Conservation (phyloP, 2,797 vertebrate species). For the Crenuchus spilurus region DNA sequence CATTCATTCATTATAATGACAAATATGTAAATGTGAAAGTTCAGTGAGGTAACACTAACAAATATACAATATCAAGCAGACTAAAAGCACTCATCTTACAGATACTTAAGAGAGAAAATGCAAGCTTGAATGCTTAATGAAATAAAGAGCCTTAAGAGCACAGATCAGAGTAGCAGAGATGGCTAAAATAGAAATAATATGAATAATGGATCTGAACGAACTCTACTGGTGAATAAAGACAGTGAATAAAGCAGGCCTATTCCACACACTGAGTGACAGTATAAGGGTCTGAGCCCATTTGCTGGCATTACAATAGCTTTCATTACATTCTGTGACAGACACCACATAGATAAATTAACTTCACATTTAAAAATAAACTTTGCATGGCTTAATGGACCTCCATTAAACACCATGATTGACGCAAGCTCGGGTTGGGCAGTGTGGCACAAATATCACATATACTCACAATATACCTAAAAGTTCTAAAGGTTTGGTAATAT, state of each 20-base stretch:
- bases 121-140: conserved; percentile 35
- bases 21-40: too few relatives aligned
- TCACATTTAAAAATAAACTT: too few relatives aligned
- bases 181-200: background rate
- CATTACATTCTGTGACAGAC: too few relatives aligned
- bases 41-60: too few relatives aligned
- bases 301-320: background rate
- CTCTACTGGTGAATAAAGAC: background rate
- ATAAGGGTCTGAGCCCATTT: background rate
- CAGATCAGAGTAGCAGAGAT: background rate
- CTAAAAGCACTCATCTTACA: background rate
- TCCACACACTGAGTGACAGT: background rate
- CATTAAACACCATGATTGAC: too few relatives aligned
- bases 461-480: too few relatives aligned
- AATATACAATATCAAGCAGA: background rate
- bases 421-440: too few relatives aligned
- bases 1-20: too few relatives aligned
- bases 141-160: conserved; percentile 1
- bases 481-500: too few relatives aligned
- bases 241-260: background rate
- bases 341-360: too few relatives aligned
- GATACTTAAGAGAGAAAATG: conserved; percentile 1
- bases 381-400: too few relatives aligned
- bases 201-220: conserved; percentile 31
- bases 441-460: too few relatives aligned